Evolutionary conservation across 2,888 invertebrate species (phyloP).

Genomic region (Dorcus parallelipipedus): DNA sequence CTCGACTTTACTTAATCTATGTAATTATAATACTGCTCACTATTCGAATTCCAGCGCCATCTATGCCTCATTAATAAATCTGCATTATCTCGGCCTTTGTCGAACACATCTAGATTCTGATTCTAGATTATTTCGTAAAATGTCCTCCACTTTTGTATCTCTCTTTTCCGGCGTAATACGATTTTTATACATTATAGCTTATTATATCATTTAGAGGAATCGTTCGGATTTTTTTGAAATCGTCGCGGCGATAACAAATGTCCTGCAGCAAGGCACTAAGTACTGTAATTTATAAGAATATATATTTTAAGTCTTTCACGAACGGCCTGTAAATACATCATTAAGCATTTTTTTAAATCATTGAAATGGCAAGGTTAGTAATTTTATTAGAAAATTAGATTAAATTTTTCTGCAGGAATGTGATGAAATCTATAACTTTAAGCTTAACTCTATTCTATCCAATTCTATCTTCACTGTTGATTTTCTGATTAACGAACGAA

Average conservation of each 20-base stretch:
- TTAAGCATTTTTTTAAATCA: no score
- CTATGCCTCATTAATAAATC: constrained; percentile 43
- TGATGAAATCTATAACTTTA: no score
- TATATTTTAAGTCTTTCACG: not conserved
- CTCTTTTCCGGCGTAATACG: not conserved
- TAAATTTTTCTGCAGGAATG: no score
- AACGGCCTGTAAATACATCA: no score
- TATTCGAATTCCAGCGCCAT: constrained; percentile 37
- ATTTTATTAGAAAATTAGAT: no score
- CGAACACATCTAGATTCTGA: constrained; percentile 11
- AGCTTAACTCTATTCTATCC: no score
- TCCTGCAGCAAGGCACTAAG: not conserved
- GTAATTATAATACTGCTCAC: constrained; percentile 43
- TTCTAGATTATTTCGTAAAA: constrained; percentile 6
- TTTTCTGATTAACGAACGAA: no score
- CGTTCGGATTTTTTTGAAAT: not conserved
- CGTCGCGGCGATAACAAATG: constrained; percentile 1
- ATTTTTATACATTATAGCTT: constrained; percentile 2
- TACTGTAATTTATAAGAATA: not conserved
- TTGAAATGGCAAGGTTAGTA: no score
- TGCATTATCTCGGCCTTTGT: constrained; percentile 24
- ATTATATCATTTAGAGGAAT: constrained; percentile 8
- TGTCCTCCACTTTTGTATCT: not conserved
- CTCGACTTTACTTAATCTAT: constrained; percentile 47
- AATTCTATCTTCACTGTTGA: no score